Evolutionary conservation across 2,888 invertebrate genomes (phyloP), one percentile per base, ranked within the genome.

Genomic region (Acleris laterana): DNA sequence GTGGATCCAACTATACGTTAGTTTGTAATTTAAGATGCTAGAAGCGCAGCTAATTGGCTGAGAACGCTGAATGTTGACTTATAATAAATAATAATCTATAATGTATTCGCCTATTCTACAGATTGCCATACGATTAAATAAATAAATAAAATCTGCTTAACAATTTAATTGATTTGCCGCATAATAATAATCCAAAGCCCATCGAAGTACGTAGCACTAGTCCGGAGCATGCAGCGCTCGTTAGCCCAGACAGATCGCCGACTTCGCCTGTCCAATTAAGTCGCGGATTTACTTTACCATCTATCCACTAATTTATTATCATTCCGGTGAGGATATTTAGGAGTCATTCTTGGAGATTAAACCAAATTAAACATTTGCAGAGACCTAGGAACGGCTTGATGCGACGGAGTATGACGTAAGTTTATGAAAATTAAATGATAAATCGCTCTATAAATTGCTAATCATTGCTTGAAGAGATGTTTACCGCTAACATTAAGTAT

Each of bases 231-330:
- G 58, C 58, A 59, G 22, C 28, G 48, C 63, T 63, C 50, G 63
- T 63, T 63, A 63, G 56, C 49, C 9, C 19, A 50, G 63, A 63
- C 56, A 55, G 64, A 60, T 65, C 60, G 53, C 62, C 70, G 63
- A 70, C 73, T 73, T 71, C 73, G 69, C 73, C 74, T 73, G 71
- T 79, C 77, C 78, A 81, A 81, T 81, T 79, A 78, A 72, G 68
- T 70, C 71, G 69, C 70, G 72, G 76, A 77, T 79, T 79, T 78
- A 77, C 77, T 76, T 76, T 73, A 73, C 74, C 73, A 70, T 74
- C 75, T 70, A 75, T 76, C 75, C 76, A 72, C 69, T 81, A 81
- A 84, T 82, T 82, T 81, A 82, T 81, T 81, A 78, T 77, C 75
- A 78, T 74, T 73, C 72, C 76, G 77, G 79, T 81, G 77, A 75